Evolutionary conservation across 2,888 invertebrate species (phyloP).

Genomic region (Leucozona laternaria): DNA sequence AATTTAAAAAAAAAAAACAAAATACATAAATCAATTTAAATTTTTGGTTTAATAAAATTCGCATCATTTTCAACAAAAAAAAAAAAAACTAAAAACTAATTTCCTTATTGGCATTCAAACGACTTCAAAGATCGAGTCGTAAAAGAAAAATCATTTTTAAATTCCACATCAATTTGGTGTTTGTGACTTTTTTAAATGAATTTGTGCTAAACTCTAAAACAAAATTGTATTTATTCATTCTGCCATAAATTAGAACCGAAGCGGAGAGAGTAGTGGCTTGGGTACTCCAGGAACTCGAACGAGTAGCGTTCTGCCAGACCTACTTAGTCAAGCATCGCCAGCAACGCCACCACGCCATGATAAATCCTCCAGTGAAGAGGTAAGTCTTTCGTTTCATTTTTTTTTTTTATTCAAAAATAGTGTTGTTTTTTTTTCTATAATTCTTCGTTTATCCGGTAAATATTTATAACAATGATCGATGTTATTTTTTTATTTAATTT

Average conservation of each 20-base stretch:
- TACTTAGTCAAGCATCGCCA: conserved; percentile 94
- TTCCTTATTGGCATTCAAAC: conserved; percentile 74
- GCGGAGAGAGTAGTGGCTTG: conserved; percentile 84
- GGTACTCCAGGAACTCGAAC: conserved; percentile 90
- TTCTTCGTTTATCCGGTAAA: conserved; percentile 62
- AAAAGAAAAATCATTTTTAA: conserved; percentile 58
- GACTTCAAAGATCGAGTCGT: conserved; percentile 45
- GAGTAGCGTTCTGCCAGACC: conserved; percentile 97
- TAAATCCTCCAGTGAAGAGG: conserved; percentile 98
- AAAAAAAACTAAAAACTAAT: conserved; percentile 31
- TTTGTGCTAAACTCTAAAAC: conserved; percentile 71
- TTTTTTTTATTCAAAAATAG: conserved; percentile 50
- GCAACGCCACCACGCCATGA: conserved; percentile 95
- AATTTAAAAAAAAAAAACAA: conserved; percentile 39
- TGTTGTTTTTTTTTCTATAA: conserved; percentile 66
- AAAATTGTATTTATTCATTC: conserved; percentile 72
- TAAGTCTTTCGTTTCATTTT: conserved; percentile 84
- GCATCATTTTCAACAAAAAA: conserved; percentile 37
- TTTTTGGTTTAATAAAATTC: conserved; percentile 26
- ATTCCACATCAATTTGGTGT: conserved; percentile 59
- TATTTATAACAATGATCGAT: conserved; percentile 65
- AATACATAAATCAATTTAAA: conserved; percentile 14
- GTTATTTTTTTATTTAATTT: conserved; percentile 48
- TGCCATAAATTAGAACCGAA: conserved; percentile 79
- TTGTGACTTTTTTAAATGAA: background rate